Percentiles rank a stretch among this genome's conserved stretches.
Evolutionary conservation across 2,113 vertebrate genomes (phyloP).

Genomic region (Cyprinodon brontotheroides): DNA sequence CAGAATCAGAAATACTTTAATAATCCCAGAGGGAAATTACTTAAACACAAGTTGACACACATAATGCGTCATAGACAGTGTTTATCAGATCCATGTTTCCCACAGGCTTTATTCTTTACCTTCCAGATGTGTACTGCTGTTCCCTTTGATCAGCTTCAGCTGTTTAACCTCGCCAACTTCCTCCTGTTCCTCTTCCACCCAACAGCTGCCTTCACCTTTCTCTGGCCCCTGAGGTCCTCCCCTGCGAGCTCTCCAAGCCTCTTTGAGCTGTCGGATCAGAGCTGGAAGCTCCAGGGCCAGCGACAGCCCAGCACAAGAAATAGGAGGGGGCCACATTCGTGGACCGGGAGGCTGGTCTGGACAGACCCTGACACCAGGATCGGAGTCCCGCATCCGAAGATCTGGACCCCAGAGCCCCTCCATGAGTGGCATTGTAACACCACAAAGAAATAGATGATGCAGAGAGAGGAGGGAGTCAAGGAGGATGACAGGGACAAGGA

Average conservation of each 20-base stretch:
- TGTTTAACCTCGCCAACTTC: slow-evolving; percentile 54
- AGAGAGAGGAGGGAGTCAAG: background rate
- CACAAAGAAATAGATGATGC: background rate
- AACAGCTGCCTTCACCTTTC: slow-evolving; percentile 36
- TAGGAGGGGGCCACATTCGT: slow-evolving; percentile 58
- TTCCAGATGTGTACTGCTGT: slow-evolving; percentile 42
- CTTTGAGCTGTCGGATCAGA: slow-evolving; percentile 70
- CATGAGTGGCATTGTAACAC: slow-evolving; percentile 60
- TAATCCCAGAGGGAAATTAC: background rate
- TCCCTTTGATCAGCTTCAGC: slow-evolving; percentile 34
- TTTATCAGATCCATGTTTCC: slow-evolving; percentile 25
- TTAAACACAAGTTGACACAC: slow-evolving; percentile 8
- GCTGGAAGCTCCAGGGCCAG: slow-evolving; percentile 67
- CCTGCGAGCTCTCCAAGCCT: slow-evolving; percentile 63
- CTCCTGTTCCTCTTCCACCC: slow-evolving; percentile 49
- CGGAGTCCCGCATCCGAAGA: slow-evolving; percentile 46
- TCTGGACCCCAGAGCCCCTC: slow-evolving; percentile 62
- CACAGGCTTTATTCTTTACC: slow-evolving; percentile 49
- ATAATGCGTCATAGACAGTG: slow-evolving; percentile 8
- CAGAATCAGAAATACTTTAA: too few relatives aligned
- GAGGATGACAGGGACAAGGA: background rate
- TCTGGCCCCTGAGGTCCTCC: slow-evolving; percentile 38
- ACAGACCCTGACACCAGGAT: slow-evolving; percentile 54
- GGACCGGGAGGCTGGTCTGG: slow-evolving; percentile 55
- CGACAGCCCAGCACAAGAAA: slow-evolving; percentile 61